These are phyloP conservation scores for Nebria ingens DNA, from an alignment of 1,140 invertebrate genomes.

Conservation along the genomic window DNA sequence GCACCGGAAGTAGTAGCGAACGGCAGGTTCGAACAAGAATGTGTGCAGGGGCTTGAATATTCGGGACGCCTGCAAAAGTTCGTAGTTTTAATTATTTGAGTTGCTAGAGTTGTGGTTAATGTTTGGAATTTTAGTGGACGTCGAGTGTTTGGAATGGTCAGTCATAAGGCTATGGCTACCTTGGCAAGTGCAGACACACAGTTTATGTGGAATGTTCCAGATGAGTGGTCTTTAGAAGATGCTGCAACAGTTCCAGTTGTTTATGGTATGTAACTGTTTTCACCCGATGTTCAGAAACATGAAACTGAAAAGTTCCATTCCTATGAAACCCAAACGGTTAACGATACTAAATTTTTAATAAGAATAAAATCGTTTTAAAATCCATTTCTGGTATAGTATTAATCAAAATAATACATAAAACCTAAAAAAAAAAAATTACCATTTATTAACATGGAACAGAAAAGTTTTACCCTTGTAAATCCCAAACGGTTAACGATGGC, in stretches of 20 bases:
- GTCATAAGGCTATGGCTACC: slow-evolving; percentile 47
- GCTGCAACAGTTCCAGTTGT: slow-evolving; percentile 81
- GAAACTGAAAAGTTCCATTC: too few species aligned
- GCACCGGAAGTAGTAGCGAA: slow-evolving; percentile 45
- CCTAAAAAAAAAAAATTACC: too few species aligned
- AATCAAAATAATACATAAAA: too few species aligned
- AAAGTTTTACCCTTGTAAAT: too few species aligned
- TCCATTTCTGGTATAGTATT: too few species aligned
- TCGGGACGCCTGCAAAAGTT: slow-evolving; percentile 40
- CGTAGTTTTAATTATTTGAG: slow-evolving; percentile 11
- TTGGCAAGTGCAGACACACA: slow-evolving; percentile 44
- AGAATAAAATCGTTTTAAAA: too few species aligned
- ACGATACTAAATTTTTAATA: too few species aligned
- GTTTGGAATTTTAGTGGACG: slow-evolving; percentile 37
- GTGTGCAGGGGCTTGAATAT: slow-evolving; percentile 64
- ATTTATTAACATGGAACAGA: too few species aligned
- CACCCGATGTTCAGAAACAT: too few species aligned
- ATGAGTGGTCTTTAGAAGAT: slow-evolving; percentile 73
- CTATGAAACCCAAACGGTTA: too few species aligned
- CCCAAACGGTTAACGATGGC: too few species aligned
- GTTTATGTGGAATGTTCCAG: slow-evolving; percentile 68
- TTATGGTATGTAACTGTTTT: slow-evolving; percentile 49
- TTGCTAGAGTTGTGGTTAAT: slow-evolving; percentile 3
- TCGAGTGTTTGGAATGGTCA: slow-evolving; percentile 60
- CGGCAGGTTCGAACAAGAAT: slow-evolving; percentile 47